Evolutionary conservation across 1,140 invertebrate species (phyloP).

Genomic region (Rhopalosiphum padi): DNA sequence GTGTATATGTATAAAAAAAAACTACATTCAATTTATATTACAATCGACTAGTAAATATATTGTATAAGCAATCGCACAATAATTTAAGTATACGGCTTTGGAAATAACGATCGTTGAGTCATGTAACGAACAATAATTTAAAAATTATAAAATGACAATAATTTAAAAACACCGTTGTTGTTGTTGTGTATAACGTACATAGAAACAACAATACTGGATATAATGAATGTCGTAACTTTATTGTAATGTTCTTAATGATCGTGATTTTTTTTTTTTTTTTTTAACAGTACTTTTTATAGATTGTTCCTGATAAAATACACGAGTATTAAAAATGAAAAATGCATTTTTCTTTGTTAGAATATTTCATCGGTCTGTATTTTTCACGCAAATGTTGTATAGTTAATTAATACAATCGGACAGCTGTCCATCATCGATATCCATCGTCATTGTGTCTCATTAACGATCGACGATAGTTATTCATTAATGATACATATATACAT

Average conservation of each 20-base stretch:
- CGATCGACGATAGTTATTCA: conserved; percentile 39
- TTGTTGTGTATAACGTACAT: background rate
- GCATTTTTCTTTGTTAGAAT: conserved; percentile 33
- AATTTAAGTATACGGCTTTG: background rate
- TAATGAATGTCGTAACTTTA: conserved; percentile 45
- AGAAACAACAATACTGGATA: conserved; percentile 41
- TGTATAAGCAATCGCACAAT: background rate
- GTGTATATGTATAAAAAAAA: background rate
- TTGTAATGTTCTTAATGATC: conserved; percentile 52
- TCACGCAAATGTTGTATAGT: conserved; percentile 10
- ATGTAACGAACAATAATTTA: conserved; percentile 45
- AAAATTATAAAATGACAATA: conserved; percentile 43
- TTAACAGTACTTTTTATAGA: conserved; percentile 44
- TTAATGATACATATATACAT: background rate
- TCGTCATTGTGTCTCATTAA: conserved; percentile 56
- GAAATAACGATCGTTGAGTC: conserved; percentile 42
- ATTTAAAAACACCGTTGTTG: conserved; percentile 35
- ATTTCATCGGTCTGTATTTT: conserved; percentile 35
- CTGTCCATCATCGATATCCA: conserved; percentile 49
- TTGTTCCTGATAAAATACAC: conserved; percentile 35
- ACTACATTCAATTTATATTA: conserved; percentile 13
- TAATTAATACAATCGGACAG: conserved; percentile 53
- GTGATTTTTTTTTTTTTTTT: conserved; percentile 46
- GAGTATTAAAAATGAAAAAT: conserved; percentile 45
- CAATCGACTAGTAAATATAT: background rate